Conservation (phyloP, 2,797 vertebrate genomes). For the Oceanodroma leucorhoa region DNA sequence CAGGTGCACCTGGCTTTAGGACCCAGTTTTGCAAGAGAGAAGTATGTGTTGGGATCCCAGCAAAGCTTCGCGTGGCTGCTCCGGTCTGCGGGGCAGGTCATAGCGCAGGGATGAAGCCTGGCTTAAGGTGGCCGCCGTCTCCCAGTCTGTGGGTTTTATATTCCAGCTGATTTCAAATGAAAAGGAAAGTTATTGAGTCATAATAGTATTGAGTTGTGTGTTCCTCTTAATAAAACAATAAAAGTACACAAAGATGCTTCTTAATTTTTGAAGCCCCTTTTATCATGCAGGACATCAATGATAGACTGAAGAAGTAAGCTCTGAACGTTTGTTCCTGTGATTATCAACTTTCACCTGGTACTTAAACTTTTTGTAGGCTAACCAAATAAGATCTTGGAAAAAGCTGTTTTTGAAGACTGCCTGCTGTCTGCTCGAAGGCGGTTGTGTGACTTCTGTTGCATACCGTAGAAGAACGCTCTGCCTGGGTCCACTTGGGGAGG, state of each 20-base stretch:
- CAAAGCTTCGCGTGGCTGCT: accelerated
- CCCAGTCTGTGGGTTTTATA: not conserved
- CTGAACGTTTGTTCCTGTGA: not conserved
- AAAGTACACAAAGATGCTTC: not conserved
- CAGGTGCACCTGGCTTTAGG: not conserved
- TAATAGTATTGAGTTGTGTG: not conserved
- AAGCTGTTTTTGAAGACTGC: not conserved
- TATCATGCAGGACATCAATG: not conserved
- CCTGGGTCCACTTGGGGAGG: not conserved
- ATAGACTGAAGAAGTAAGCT: not conserved
- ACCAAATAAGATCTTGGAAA: not conserved
- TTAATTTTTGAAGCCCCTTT: not conserved
- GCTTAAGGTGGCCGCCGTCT: not conserved
- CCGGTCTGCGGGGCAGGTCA: not conserved
- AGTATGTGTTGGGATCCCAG: not conserved
- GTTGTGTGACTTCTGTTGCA: slow-evolving; percentile 3
- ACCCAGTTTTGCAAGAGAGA: not conserved
- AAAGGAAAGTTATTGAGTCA: not conserved
- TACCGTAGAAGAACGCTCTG: not conserved
- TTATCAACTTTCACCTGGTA: not conserved
- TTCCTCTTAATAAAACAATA: not conserved
- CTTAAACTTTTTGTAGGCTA: not conserved
- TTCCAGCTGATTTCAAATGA: not conserved
- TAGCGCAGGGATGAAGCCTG: not conserved
- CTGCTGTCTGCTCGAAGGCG: not conserved